Percentiles rank a stretch among this genome's conserved stretches.
phyloP scores from a whole-genome alignment of 2,797 vertebrate genomes.

The Nothura maculosa region DNA sequence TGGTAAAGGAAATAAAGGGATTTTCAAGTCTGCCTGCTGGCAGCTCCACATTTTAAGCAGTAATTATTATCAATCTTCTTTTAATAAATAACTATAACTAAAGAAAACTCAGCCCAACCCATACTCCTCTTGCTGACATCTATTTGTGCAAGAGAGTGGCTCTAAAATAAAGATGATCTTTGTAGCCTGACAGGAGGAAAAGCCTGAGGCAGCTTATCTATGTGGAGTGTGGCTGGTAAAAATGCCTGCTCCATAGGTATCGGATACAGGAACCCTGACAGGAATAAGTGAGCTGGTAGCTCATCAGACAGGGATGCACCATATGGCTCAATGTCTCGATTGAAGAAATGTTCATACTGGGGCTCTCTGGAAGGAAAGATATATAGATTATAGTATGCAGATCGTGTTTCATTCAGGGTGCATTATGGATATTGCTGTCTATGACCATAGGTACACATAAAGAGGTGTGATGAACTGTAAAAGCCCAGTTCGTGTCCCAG shows the following conservation, averaged over 20 bases:
- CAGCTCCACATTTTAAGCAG: background rate
- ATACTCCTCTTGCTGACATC: background rate
- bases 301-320: background rate
- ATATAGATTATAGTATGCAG: background rate
- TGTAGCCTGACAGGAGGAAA: constrained; percentile 12
- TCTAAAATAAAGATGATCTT: constrained; percentile 5
- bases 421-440: background rate
- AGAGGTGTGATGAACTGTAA: background rate
- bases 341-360: background rate
- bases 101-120: background rate
- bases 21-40: background rate
- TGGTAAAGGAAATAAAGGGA: background rate
- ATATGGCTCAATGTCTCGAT: background rate
- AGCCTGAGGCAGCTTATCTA: background rate
- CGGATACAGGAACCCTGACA: constrained; percentile 1
- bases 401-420: background rate
- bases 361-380: background rate
- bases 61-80: constrained; percentile 43
- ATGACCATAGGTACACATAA: background rate
- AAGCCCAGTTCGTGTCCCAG: background rate
- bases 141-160: background rate
- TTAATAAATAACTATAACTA: constrained; percentile 26
- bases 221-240: constrained; percentile 1
- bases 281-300: constrained; percentile 17
- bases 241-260: background rate